A percentile compares a stretch with the other conserved stretches of the same genome.
Conservation (phyloP, 2,113 vertebrate species). For the Alethe diademata region DNA sequence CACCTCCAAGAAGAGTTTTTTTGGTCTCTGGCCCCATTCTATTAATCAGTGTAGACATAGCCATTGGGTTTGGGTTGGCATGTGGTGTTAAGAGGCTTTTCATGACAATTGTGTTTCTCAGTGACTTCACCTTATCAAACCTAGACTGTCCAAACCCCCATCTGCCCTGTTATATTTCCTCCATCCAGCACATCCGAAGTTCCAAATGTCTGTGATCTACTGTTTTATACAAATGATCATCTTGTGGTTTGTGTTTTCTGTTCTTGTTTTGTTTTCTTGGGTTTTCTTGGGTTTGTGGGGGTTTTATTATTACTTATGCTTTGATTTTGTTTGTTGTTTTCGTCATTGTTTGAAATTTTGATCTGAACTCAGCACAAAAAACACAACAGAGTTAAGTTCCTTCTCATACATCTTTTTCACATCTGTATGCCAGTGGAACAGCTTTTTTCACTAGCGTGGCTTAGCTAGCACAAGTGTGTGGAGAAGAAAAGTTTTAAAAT, state of each 20-base stretch:
- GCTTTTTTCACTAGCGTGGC: neutral
- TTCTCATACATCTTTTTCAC: neutral
- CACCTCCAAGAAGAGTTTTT: constrained; percentile 32
- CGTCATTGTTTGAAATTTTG: neutral
- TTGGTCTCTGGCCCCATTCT: neutral
- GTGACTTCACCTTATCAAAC: neutral
- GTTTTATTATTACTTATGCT: neutral
- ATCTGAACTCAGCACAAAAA: neutral
- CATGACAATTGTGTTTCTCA: neutral
- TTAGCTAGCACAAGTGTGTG: neutral
- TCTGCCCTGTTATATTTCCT: neutral
- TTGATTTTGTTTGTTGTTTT: neutral
- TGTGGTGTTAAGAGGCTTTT: neutral
- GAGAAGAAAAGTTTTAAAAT: neutral
- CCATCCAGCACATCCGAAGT: neutral
- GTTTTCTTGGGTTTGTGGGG: neutral
- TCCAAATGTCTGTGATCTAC: neutral
- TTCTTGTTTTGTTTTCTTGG: neutral
- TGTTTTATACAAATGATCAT: neutral
- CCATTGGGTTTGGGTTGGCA: neutral
- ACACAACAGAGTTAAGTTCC: neutral
- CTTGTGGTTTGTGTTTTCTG: neutral
- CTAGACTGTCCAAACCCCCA: neutral
- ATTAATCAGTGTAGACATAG: neutral
- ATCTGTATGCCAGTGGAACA: neutral